Base-by-base conservation (phyloP, 2,888 invertebrate genomes). In the Crematogaster levior region DNA sequence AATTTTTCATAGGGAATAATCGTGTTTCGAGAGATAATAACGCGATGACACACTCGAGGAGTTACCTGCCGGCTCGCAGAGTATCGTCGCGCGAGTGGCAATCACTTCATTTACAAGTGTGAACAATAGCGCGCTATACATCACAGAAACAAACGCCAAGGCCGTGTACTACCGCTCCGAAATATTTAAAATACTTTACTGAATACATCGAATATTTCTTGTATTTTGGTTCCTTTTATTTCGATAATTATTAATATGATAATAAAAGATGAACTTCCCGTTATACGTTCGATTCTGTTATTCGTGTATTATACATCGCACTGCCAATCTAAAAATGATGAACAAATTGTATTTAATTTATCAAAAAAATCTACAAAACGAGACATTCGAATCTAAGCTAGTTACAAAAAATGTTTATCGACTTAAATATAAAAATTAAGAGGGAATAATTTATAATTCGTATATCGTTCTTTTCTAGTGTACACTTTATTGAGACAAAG, bases 31-130 rank as follows among this genome's bases (percentile, higher is more conserved):
- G 40, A 40, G 24, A 37, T 37, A 61, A 40, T 15, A 63, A 43
- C 24, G 63, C 4, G 63, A 63, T 6, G 63, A 43, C 24, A 63
- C 9, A 24, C 15, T 61, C 37, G 12, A 40, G 37, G 15, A 1
- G 40, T 7, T 40, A 40, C 40, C 15, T 63, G 40, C 7, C 15
- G 40, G n/a, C n/a, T 60, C n/a, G n/a, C n/a, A n/a, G 24, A 60
- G 58, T 60, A 34, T 30, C 27, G 27, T 1, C 34, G 60, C 60
- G 24, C 12, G 6, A 61, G 7, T 61, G 37, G 15, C 21, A 63
- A 63, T 40, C 40, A 63, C 61, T 63, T 24, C 15, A 63, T 15
- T 63, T 63, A n/a, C n/a, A 9, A 56, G n/a, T 60, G 10, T 60
- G 12, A 60, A 63, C 61, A 61, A 61, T 63, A 63, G 40, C 15